Evolutionary conservation across 2,797 vertebrate species (phyloP), one percentile per base, ranked within the genome.

Genomic region (Sebastes aleutianus): DNA sequence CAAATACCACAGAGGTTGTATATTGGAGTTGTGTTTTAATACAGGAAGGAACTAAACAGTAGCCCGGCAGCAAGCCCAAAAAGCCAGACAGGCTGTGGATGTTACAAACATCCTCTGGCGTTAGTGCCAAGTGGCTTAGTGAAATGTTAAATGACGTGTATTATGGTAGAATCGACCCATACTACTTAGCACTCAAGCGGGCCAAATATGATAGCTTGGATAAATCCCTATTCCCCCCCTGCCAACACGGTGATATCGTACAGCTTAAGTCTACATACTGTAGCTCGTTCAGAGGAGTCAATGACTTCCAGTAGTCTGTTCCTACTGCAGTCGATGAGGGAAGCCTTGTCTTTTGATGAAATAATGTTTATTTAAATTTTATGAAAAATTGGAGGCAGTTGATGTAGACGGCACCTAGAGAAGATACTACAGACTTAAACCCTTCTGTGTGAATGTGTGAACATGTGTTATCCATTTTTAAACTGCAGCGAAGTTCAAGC

Each of bases 71-170:
- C 43, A 32, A 65, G 26, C 62, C 57, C 59, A 74, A 74, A 76
- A 66, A 47, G 32, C 16, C 75, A 56, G 78, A 57, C 63, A 16
- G 32, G n/a, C 65, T 43, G 8, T 59, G 18, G 70, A 74, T 67
- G 65, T 70, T 79, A 58, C 16, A 90, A 87, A 85, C 78, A 70
- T 82, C 80, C 66, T 62, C 31, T 72, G 29, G 32, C 9, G 18
- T 58, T 58, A 26, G 74, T 74, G 76, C 78, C 82, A 74, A 63
- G 56, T 66, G 64, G 79, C 76, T 89, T 59, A 74, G 56, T 78
- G 63, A 77, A 74, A 88, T 83, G 73, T 88, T 84, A 82, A 87
- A 82, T 76, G 64, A 74, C 61, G 75, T 86, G 29, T 70, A 58
- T 88, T 74, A 76, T 27, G 47, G 54, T 71, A 53, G 61, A 82